These are phyloP conservation scores for Crocidura indochinensis DNA, from an alignment of 2,797 vertebrate species.

Conservation along the genomic window DNA sequence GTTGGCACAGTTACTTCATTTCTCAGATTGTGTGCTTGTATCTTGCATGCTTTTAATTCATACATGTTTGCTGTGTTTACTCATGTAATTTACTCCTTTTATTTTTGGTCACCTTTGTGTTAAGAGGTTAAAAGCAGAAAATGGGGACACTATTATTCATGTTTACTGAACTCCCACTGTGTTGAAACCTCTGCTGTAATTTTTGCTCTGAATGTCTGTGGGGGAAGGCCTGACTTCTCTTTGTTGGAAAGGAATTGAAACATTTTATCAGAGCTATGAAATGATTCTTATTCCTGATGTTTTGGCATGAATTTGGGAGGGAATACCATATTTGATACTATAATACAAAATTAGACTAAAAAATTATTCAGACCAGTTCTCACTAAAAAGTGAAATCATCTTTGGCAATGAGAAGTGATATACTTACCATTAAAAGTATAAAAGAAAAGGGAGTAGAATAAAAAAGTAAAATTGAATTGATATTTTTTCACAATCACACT, in stretches of 20 bases:
- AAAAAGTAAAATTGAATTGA: not conserved
- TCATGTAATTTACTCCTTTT: not conserved
- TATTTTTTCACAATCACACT: not conserved
- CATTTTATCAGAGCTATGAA: constrained; percentile 34
- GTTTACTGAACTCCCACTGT: not conserved
- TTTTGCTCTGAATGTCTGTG: not conserved
- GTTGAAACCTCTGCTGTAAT: constrained; percentile 12
- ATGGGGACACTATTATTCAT: not conserved
- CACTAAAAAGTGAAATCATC: constrained; percentile 15
- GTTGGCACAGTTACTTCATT: not conserved
- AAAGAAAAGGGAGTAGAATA: not conserved
- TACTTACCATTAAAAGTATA: not conserved
- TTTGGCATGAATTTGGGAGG: not conserved
- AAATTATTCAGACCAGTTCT: constrained; percentile 33
- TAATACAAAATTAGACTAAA: not conserved
- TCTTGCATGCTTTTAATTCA: not conserved
- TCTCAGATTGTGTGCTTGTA: not conserved
- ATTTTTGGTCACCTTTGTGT: not conserved
- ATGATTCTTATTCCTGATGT: constrained; percentile 26
- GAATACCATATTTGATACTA: no score
- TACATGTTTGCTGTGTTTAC: constrained; percentile 33
- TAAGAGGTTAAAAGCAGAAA: not conserved
- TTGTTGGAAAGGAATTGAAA: constrained; percentile 20
- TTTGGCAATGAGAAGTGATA: no score
- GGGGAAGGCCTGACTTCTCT: not conserved